Percentiles rank a stretch among this genome's conserved stretches.
Conservation (phyloP, 1,140 invertebrate species). For the Pseudomyrmex sp. region DNA sequence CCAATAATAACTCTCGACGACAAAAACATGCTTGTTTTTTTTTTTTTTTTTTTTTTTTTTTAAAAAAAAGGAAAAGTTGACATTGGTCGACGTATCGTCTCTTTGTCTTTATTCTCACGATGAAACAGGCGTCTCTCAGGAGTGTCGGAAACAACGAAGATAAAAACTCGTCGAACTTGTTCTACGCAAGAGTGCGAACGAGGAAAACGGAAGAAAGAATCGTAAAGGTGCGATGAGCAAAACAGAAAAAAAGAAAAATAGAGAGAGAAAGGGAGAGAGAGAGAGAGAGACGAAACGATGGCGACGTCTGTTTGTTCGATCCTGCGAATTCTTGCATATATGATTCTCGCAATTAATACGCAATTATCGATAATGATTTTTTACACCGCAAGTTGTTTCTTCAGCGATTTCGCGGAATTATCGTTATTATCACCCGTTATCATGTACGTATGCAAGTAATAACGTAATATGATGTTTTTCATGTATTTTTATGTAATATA, state of each 20-base stretch:
- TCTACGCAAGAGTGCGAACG: conserved; percentile 5
- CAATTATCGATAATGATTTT: conserved; percentile 65
- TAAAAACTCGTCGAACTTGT: conserved; percentile 63
- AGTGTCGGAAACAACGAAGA: conserved; percentile 55
- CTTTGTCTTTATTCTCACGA: conserved; percentile 58
- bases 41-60: not conserved
- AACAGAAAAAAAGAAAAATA: not conserved
- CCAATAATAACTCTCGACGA: conserved; percentile 1
- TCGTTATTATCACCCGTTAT: conserved; percentile 64
- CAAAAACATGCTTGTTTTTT: not conserved
- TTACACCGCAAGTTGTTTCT: conserved; percentile 28
- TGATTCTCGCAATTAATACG: conserved; percentile 39
- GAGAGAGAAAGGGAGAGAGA: conserved; percentile 21
- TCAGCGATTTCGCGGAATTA: conserved; percentile 46
- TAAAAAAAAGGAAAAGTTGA: not conserved
- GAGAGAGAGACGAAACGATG: not conserved
- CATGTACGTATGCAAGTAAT: conserved; percentile 2
- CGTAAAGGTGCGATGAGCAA: conserved; percentile 8
- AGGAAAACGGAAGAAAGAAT: conserved; percentile 51
- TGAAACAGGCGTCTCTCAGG: conserved; percentile 29
- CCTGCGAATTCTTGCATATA: conserved; percentile 21
- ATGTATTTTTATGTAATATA: conserved; percentile 51
- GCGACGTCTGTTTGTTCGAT: not conserved
- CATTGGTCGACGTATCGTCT: not conserved
- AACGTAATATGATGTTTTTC: not conserved